Evolutionary conservation across 2,797 vertebrate species (phyloP), one percentile per base, ranked within the genome.

Genomic region (Microhierax caerulescens): DNA sequence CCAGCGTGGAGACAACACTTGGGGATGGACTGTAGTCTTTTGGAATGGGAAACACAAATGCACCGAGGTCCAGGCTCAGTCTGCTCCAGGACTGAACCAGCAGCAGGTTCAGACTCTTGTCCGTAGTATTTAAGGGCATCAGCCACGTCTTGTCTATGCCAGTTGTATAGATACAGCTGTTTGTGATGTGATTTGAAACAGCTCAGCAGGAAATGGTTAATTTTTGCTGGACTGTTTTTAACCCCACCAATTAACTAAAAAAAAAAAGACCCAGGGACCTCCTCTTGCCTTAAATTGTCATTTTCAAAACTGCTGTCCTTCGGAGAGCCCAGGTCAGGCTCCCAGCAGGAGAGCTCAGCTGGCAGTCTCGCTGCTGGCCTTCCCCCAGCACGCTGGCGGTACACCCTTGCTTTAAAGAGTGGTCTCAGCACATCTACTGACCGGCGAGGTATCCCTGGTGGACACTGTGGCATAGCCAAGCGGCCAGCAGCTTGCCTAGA

Each of bases 71-170:
- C 39, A 47, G 76, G 69, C 60, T 53, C 32, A 61, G 21, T 3
- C 64, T 74, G 69, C 39, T 37, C 25, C 12, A n/a, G 79, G 63
- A 53, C 20, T 18, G 68, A n/a, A 15, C 9, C 1, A 5, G 51
- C 1, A 32, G 50, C 59, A 56, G 78, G 37, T 25, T 50, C 5
- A 50, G 41, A 3, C 60, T 43, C 54, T 50, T 5, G 8, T 3
- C 48, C 1, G 0, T 2, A 13, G 13, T 9, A 22, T 3, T 25
- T 2, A 19, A 57, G 69, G 63, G 60, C 30, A 45, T 10, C 2
- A 1, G 1, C 47, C 15, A 3, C 1, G 10, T 9, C 43, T 24
- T 61, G 47, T 39, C 48, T 37, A 7, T 15, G 32, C 19, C 69
- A 30, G 45, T 6, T 30, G 27, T 39, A 37, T 4, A 8, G 68